These are phyloP conservation scores for Antrozous pallidus DNA, from an alignment of 2,797 vertebrate species.

Conservation along the genomic window DNA sequence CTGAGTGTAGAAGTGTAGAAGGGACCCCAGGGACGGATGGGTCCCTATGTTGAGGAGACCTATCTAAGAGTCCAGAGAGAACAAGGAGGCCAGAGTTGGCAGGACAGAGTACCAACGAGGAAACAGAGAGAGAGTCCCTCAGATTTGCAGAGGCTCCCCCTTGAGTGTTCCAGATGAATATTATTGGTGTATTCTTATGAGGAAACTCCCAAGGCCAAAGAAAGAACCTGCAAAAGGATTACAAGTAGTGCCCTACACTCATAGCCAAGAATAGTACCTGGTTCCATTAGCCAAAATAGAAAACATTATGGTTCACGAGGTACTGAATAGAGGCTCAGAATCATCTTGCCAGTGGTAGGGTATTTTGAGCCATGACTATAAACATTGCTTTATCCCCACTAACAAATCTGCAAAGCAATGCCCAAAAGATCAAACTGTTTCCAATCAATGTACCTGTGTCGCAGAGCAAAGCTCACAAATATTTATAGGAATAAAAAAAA, in stretches of 20 bases:
- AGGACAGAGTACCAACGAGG: not conserved
- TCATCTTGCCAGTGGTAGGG: not conserved
- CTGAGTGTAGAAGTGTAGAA: not conserved
- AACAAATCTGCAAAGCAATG: not conserved
- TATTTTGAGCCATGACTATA: not conserved
- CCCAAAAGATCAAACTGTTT: not conserved
- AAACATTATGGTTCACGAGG: not conserved
- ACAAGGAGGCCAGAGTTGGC: not conserved
- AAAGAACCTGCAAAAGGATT: not conserved
- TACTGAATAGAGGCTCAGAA: not conserved
- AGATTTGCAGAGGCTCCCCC: not conserved
- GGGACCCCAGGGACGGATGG: not conserved
- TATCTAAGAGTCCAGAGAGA: not conserved
- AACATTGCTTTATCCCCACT: not conserved
- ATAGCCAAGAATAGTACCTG: not conserved
- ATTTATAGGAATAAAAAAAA: not conserved
- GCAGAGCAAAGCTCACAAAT: not conserved
- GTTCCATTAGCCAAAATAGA: not conserved
- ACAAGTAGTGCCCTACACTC: not conserved
- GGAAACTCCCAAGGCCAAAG: not conserved
- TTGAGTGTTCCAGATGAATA: not conserved
- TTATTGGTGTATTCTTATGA: not conserved
- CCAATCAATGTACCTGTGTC: not conserved
- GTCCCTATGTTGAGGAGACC: not conserved
- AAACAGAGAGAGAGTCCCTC: not conserved